Base-by-base conservation (phyloP, 2,113 vertebrate genomes). In the Microcebus murinus region DNA sequence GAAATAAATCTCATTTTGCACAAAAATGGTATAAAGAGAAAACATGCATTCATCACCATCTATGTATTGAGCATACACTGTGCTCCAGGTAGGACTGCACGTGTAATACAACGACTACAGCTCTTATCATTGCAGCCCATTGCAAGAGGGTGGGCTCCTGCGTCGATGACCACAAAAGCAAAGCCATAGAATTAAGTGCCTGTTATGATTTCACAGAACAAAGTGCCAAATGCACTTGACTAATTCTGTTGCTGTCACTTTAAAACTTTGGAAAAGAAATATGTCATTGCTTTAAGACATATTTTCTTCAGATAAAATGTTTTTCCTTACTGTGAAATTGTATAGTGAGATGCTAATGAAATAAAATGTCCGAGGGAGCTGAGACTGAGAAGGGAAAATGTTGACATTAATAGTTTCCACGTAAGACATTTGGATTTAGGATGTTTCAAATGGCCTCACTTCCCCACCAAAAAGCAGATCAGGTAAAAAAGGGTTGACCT, bases 1-100 rank as follows among this genome's bases (percentile, higher is more conserved):
- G 82, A 92, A 95, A 65, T 50, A 71, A 92, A 39, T 21, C n/a
- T 82, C n/a, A 36, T n/a, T 94, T 97, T 90, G 52, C 21, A 42
- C 55, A 88, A 92, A 94, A 77, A 23, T 73, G 59, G 48, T 20
- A 27, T 65, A 77, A 79, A 82, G 74, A 87, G 82, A 57, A 81
- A 87, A 81, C 11, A 27, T 5, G 57, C 13, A 29, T 23, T 80
- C 11, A 6, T 82, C 9, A 34, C 36, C 25, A 59, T 6, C 48
- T 55, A 11, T 25, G 59, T 74, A 21, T 11, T 57, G n/a, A 65
- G 39, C 12, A 17, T 36, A 21, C 23, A 36, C 45, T 27, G 12
- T 17, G 21, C 39, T 39, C 65, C 12, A 50, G 17, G 57, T 31
- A 57, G 52, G 31, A 68, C 42, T 63, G 8, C n/a, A 50, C 1